Evolutionary conservation across 2,888 invertebrate species (phyloP), one percentile per base, ranked within the genome.

Genomic region (Hylaea fasciaria): DNA sequence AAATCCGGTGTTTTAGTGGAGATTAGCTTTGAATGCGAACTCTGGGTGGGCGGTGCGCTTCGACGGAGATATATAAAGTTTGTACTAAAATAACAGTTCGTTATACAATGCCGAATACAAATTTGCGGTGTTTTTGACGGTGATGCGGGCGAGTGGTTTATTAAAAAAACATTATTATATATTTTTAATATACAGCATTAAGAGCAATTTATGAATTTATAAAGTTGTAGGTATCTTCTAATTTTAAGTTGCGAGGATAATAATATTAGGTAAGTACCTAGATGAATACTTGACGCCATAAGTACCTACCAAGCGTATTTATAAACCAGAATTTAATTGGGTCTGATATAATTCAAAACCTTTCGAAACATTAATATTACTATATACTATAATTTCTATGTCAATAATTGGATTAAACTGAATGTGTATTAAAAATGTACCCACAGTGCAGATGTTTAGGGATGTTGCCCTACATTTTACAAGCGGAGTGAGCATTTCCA

Each of bases 41-140:
- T 65, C 60, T 64, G 81, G 85, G 85, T 83, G 85, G 85, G 64
- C 84, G 65, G 44, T 35, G 62, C 55, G 70, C 74, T 69, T 65
- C 67, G 66, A 40, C 62, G 63, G 39, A 57, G 59, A 57, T 63
- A 69, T 70, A 70, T 41, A 53, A 57, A 65, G 62, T 63, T 64
- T 71, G 60, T 62, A 65, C 65, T 73, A 65, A 69, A 71, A 75
- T 71, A 78, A 75, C 68, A 73, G 62, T 55, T 37, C 12, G 64
- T 70, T 71, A 66, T 57, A 74, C 70, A 74, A 74, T 69, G 57
- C 55, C 29, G 55, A 62, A 60, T 59, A 65, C 59, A 57, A 49
- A 61, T 28, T 52, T 44, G 61, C 66, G 66, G 65, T 53, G 61
- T 51, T 41, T 65, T 66, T 53, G 60, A 50, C 46, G 56, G 52